Evolutionary conservation across 2,113 vertebrate species (phyloP).

Genomic region (Pionites leucogaster): DNA sequence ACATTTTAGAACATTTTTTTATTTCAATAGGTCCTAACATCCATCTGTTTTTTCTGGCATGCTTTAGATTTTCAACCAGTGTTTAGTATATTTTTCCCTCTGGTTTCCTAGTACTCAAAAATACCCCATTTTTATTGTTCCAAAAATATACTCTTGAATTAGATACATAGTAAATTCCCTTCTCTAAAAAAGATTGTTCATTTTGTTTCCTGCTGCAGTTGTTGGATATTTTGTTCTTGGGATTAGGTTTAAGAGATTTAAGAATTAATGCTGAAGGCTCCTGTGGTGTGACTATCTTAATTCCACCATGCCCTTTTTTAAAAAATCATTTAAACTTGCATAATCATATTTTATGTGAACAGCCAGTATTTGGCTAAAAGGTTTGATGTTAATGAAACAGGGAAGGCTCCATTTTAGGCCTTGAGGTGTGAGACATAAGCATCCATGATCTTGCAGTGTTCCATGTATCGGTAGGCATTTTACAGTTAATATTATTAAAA

Average conservation of each 20-base stretch:
- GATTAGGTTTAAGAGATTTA: not conserved
- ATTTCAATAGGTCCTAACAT: conserved; percentile 18
- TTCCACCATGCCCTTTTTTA: not conserved
- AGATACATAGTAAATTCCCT: not conserved
- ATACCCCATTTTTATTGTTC: conserved; percentile 16
- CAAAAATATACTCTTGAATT: conserved; percentile 15
- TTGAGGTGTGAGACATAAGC: not conserved
- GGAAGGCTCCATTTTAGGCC: not conserved
- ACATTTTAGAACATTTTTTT: conserved; percentile 19
- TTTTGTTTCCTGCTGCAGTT: not conserved
- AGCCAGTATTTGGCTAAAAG: not conserved
- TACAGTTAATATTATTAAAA: not conserved
- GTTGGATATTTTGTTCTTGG: not conserved
- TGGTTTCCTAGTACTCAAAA: conserved; percentile 16
- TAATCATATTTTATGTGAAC: not conserved
- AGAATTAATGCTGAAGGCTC: not conserved
- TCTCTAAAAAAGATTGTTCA: not conserved
- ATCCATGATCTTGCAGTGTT: not conserved
- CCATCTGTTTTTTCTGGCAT: conserved; percentile 42
- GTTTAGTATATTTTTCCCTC: not conserved
- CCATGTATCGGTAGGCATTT: not conserved
- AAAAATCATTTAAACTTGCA: not conserved
- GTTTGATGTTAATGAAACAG: not conserved
- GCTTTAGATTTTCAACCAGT: not conserved
- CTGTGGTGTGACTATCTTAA: not conserved